Evolutionary conservation across 2,888 invertebrate species (phyloP).

Genomic region (Atherix ibis): DNA sequence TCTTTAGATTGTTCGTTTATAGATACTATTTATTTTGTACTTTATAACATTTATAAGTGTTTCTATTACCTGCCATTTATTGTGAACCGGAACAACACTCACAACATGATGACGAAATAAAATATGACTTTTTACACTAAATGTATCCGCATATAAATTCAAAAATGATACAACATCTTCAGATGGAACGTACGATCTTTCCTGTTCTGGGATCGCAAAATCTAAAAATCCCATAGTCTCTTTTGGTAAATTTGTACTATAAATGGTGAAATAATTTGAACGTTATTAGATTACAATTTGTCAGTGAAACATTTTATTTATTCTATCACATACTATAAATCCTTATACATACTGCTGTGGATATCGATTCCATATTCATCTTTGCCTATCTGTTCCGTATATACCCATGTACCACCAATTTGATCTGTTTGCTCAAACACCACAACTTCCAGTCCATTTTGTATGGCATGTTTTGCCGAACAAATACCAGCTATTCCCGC

Average conservation of each 20-base stretch:
- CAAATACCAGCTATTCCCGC: conserved; percentile 80
- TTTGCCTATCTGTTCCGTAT: conserved; percentile 57
- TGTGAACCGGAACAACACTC: conserved; percentile 35
- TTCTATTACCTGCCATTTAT: conserved; percentile 48
- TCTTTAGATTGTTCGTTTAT: no score
- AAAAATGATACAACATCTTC: conserved; percentile 58
- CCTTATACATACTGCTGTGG: conserved; percentile 85
- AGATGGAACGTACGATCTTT: conserved; percentile 57
- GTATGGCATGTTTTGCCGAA: conserved; percentile 51
- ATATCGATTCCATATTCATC: conserved; percentile 65
- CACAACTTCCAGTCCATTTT: conserved; percentile 37
- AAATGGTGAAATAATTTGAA: conserved; percentile 21
- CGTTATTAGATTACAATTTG: no score
- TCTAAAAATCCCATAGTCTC: conserved; percentile 88
- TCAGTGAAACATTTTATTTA: background rate
- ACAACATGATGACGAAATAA: conserved; percentile 42
- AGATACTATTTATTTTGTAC: no score
- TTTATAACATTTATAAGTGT: no score
- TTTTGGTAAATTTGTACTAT: conserved; percentile 82
- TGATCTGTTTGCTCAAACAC: conserved; percentile 60
- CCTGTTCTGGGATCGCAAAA: conserved; percentile 55
- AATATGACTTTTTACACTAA: conserved; percentile 46
- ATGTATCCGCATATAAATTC: conserved; percentile 51
- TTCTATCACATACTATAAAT: conserved; percentile 48
- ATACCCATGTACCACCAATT: conserved; percentile 86